Conservation (phyloP, 92 coral and sea anemone species). For the Phenganax subtilis region DNA sequence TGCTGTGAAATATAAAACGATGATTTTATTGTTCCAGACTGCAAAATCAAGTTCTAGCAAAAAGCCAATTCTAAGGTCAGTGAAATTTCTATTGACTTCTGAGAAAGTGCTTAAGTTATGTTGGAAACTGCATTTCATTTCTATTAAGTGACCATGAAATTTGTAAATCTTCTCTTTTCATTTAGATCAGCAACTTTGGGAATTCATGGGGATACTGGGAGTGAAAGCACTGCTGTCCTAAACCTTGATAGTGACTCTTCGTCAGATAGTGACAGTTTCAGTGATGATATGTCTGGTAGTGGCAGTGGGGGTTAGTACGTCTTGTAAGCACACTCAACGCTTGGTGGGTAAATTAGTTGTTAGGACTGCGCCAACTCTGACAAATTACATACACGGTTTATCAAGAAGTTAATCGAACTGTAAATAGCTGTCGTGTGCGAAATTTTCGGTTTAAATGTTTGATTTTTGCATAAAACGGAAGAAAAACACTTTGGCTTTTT, state of each 20-base stretch:
- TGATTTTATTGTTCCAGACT: slow-evolving; percentile 13
- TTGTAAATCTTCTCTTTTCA: not conserved
- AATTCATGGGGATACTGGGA: not conserved
- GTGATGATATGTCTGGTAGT: slow-evolving; percentile 23
- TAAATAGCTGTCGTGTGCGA: no score
- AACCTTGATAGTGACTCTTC: slow-evolving; percentile 18
- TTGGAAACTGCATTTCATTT: not conserved
- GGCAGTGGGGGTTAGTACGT: not conserved
- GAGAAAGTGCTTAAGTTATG: not conserved
- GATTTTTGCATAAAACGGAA: no score
- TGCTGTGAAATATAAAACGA: not conserved
- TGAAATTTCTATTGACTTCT: no score
- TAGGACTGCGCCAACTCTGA: not conserved
- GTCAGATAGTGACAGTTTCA: slow-evolving; percentile 27
- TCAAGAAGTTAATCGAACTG: no score
- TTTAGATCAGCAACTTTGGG: not conserved
- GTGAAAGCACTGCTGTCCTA: not conserved
- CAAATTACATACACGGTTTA: not conserved
- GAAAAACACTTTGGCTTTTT: no score
- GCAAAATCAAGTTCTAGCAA: slow-evolving; percentile 2
- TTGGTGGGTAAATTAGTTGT: not conserved
- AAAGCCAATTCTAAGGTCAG: slow-evolving; percentile 21
- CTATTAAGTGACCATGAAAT: not conserved
- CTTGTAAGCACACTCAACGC: slow-evolving; percentile 4
- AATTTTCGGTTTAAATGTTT: no score